These are phyloP conservation scores for Chironomus striatipennis DNA, from an alignment of 1,140 invertebrate species.

Conservation along the genomic window DNA sequence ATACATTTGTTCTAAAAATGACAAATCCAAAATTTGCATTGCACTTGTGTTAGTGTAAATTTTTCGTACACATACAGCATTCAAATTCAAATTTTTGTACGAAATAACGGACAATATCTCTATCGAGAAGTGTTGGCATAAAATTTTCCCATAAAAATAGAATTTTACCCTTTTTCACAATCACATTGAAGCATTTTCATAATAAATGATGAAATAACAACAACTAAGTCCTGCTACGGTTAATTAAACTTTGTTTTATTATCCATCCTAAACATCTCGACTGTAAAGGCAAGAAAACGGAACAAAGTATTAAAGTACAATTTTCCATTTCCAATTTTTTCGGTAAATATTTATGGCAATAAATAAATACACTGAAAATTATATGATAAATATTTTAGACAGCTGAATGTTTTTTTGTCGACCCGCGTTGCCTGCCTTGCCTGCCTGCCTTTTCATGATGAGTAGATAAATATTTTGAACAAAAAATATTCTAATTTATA, in stretches of 20 bases:
- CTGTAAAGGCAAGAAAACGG: not conserved
- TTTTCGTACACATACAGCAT: no score
- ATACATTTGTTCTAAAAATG: no score
- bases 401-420: conserved; percentile 7
- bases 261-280: not conserved
- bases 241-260: conserved; percentile 18
- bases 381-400: conserved; percentile 22
- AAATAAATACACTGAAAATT: not conserved
- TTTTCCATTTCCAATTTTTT: conserved; percentile 3
- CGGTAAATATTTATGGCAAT: not conserved
- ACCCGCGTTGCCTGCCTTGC: not conserved
- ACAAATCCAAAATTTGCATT: no score
- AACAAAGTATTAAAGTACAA: conserved; percentile 16
- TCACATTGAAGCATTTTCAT: no score
- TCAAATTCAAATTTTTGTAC: no score
- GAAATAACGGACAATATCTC: no score
- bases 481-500: conserved; percentile 20
- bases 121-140: no score
- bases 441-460: not conserved
- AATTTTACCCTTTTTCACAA: no score
- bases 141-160: no score
- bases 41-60: no score
- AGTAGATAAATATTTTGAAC: not conserved
- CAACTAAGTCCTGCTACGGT: not conserved
- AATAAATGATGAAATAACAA: no score